A percentile compares a stretch with the other conserved stretches of the same genome.
These are phyloP conservation scores for Drosophila greeni DNA, from an alignment of 2,888 invertebrate genomes.

Conservation along the genomic window DNA sequence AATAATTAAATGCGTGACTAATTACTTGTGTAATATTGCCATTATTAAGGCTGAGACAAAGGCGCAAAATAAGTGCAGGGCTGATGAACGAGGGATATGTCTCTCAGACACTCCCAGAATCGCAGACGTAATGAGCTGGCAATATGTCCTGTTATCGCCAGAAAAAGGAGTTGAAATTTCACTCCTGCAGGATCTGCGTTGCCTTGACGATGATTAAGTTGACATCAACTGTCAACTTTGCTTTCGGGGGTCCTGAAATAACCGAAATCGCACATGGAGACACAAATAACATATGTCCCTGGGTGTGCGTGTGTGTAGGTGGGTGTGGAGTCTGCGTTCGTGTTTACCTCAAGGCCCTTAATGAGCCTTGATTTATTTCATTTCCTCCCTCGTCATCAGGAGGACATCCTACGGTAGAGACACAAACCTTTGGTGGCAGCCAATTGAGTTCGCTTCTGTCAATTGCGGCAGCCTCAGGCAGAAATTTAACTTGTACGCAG, in stretches of 20 bases:
- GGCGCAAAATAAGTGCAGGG: constrained; percentile 47
- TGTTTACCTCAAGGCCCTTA: constrained; percentile 61
- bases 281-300: constrained; percentile 26
- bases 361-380: constrained; percentile 74
- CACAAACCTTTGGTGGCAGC: constrained; percentile 15
- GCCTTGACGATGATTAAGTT: constrained; percentile 71
- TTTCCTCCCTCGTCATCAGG: constrained; percentile 64
- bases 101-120: constrained; percentile 30
- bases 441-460: constrained; percentile 20
- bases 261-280: constrained; percentile 45
- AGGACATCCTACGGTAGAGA: constrained; percentile 17
- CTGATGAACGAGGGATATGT: constrained; percentile 23
- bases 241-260: constrained; percentile 53
- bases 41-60: constrained; percentile 58
- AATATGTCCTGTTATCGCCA: constrained; percentile 67
- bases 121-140: constrained; percentile 61
- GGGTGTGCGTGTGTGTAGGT: neutral
- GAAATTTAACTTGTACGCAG: constrained; percentile 3
- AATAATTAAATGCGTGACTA: constrained; percentile 76
- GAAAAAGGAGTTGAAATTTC: constrained; percentile 63
- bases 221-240: constrained; percentile 71
- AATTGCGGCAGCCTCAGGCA: neutral
- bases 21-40: constrained; percentile 74
- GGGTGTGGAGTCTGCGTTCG: constrained; percentile 29
- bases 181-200: constrained; percentile 16